A percentile compares a stretch with the other conserved stretches of the same genome.
Evolutionary conservation across 2,113 vertebrate species (phyloP).

Genomic region (Manacus vitellinus): DNA sequence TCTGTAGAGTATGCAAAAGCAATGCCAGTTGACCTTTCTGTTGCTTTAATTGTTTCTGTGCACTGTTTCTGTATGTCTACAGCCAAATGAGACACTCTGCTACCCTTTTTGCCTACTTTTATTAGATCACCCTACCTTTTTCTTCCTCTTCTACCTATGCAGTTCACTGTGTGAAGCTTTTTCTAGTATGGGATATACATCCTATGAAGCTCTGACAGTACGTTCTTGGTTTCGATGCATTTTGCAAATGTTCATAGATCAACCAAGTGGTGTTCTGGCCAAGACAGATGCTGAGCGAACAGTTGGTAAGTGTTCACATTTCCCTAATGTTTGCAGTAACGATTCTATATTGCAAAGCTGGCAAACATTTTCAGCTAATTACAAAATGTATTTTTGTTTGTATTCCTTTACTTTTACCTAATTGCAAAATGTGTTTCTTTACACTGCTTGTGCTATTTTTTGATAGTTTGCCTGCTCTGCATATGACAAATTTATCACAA

Average conservation of each 20-base stretch:
- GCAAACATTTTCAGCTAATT: slow-evolving; percentile 52
- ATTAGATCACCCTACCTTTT: neutral
- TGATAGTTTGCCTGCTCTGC: slow-evolving; percentile 50
- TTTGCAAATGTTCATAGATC: slow-evolving; percentile 90
- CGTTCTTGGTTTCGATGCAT: slow-evolving; percentile 93
- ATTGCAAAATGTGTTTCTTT: slow-evolving; percentile 58
- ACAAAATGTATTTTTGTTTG: slow-evolving; percentile 59
- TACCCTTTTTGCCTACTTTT: neutral
- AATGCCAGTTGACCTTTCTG: neutral
- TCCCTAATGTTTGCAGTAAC: slow-evolving; percentile 30
- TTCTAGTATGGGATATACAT: slow-evolving; percentile 65
- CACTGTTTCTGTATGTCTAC: neutral
- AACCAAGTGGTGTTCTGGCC: slow-evolving; percentile 60
- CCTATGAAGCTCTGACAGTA: slow-evolving; percentile 86
- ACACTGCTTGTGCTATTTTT: slow-evolving; percentile 43
- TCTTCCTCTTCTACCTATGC: neutral
- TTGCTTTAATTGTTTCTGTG: neutral
- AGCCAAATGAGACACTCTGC: neutral
- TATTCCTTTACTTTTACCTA: slow-evolving; percentile 59
- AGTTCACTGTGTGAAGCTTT: slow-evolving; percentile 83
- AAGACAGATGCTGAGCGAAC: slow-evolving; percentile 65
- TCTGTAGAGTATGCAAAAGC: neutral
- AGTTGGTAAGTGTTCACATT: slow-evolving; percentile 69
- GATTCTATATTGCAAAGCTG: slow-evolving; percentile 36
- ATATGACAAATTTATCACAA: slow-evolving; percentile 60